Base-by-base conservation (phyloP, 2,888 invertebrate species). In the Eupithecia subumbrata region DNA sequence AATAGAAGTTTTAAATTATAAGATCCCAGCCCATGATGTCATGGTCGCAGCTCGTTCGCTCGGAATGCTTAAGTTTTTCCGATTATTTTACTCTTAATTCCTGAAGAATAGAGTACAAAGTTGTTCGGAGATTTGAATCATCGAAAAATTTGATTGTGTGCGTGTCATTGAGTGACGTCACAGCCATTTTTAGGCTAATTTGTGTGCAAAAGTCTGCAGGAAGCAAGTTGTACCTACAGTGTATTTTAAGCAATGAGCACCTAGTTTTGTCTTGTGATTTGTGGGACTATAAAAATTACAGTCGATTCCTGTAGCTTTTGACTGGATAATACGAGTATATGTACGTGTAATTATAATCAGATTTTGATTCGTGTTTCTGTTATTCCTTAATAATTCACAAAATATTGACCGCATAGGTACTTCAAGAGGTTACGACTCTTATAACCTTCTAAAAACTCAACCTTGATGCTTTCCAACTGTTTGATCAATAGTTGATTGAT, bases 81-180 rank as follows among this genome's bases (percentile, higher is more conserved):
- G 43, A 74, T 75, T 72, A 22, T 66, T 69, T 69, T 67, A 74
- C 66, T 76, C 75, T 78, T 81, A 77, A 66, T 71, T 52, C 25
- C 25, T 63, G 37, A 75, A 63, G 18, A 43, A 66, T 78, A 81
- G 69, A 80, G 77, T 69, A 48, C 72, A 73, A 69, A 75, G 64
- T 80, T 48, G 80, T 37, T 76, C 73, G 72, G 22, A 68, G 73
- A 71, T 78, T 81, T 80, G 74, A 78, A 76, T 79, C 79, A 80
- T 80, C 74, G 64, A 67, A 74, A 68, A 16, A 34, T 43, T 68
- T 78, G 75, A 77, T 79, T 69, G 74, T 73, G 77, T 77, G 76
- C 66, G 77, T 81, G 78, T 80, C 81, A 79, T 80, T 81, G 78
- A 77, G 48, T 78, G 75, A 80, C 80, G 80, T 79, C 80, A 79